These are phyloP conservation scores for Rhingia rostrata DNA, from an alignment of 2,888 invertebrate species.

Conservation along the genomic window DNA sequence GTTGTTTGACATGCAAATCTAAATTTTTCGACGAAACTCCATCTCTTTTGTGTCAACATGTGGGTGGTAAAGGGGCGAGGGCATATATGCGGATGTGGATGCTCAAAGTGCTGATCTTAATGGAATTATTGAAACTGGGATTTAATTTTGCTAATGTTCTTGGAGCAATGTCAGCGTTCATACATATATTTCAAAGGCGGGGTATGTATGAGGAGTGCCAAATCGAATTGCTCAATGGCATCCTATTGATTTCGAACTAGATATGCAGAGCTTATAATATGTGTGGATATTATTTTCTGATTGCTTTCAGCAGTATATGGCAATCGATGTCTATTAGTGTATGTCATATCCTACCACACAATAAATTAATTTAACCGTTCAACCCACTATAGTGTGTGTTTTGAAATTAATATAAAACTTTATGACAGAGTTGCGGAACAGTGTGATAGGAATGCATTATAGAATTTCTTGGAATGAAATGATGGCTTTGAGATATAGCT, in stretches of 20 bases:
- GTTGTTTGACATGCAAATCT: slow-evolving; percentile 73
- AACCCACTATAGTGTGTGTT: no score
- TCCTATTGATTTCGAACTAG: slow-evolving; percentile 19
- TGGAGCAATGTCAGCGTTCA: slow-evolving; percentile 24
- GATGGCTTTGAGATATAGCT: no score
- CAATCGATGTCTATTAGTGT: not conserved
- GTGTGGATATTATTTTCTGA: not conserved
- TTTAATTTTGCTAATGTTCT: slow-evolving; percentile 71
- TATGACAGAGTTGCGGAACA: no score
- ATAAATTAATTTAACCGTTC: no score
- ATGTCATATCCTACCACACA: not conserved
- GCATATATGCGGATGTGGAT: slow-evolving; percentile 42
- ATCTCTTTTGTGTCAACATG: slow-evolving; percentile 31
- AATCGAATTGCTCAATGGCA: slow-evolving; percentile 40
- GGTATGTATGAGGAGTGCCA: not conserved
- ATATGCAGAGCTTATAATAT: slow-evolving; percentile 3
- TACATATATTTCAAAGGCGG: not conserved
- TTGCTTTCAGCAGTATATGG: not conserved
- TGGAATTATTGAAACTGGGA: slow-evolving; percentile 72
- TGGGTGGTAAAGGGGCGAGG: slow-evolving; percentile 5
- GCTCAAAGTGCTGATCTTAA: slow-evolving; percentile 69
- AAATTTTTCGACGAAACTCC: slow-evolving; percentile 57
- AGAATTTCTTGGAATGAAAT: no score
- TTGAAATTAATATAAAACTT: no score
- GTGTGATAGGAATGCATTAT: no score